These are phyloP conservation scores for Drosophila asahinai DNA, from an alignment of 1,140 invertebrate genomes.

Conservation along the genomic window DNA sequence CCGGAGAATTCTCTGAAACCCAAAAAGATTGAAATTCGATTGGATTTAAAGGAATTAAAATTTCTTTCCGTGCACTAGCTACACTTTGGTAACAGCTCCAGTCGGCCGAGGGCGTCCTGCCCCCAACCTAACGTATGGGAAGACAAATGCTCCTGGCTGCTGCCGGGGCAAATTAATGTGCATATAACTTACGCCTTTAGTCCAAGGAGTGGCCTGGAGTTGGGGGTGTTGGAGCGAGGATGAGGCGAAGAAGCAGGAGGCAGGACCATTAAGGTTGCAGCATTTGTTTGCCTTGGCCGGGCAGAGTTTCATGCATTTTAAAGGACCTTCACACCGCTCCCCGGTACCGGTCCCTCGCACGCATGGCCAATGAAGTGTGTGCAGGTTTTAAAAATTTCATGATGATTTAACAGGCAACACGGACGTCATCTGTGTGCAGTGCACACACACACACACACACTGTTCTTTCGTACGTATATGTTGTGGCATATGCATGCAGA, in stretches of 20 bases:
- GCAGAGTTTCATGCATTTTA: conserved; percentile 73
- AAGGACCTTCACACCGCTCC: conserved; percentile 36
- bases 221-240: neutral
- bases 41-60: neutral
- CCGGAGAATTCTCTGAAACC: neutral
- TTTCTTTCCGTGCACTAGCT: conserved; percentile 17
- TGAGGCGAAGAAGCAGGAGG: neutral
- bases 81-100: conserved; percentile 31
- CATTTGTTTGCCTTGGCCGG: conserved; percentile 55
- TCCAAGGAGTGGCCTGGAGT: conserved; percentile 18
- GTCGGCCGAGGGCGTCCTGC: conserved; percentile 11
- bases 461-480: neutral
- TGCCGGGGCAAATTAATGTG: conserved; percentile 76
- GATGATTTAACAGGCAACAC: conserved; percentile 71
- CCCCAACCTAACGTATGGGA: conserved; percentile 54
- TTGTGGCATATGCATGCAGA: conserved; percentile 44
- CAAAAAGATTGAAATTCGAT: neutral
- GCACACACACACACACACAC: neutral
- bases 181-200: conserved; percentile 80
- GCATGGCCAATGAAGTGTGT: conserved; percentile 75
- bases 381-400: conserved; percentile 76
- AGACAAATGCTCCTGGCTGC: conserved; percentile 76
- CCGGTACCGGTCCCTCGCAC: conserved; percentile 1
- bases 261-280: conserved; percentile 68
- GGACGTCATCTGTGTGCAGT: conserved; percentile 51